phyloP scores from a whole-genome alignment of 2,797 vertebrate genomes.

The Coccyzus lansbergi region DNA sequence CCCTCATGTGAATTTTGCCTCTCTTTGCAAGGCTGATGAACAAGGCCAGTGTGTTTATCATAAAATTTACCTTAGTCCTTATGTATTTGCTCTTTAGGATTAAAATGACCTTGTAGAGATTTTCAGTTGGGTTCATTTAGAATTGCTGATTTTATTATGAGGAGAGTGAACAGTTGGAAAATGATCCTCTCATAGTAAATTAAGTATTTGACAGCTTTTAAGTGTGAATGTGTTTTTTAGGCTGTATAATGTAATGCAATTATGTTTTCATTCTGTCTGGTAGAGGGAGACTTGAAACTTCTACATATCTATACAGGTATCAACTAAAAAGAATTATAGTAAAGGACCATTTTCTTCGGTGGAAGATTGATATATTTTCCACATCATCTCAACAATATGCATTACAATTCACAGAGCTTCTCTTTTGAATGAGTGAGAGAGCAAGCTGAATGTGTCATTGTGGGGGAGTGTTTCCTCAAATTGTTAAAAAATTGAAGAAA shows the following conservation, averaged over 20 bases:
- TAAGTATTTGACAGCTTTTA: not conserved
- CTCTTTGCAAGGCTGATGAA: not conserved
- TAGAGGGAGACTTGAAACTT: not conserved
- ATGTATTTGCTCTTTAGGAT: not conserved
- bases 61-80: not conserved
- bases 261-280: not conserved
- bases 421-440: not conserved
- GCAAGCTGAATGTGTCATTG: not conserved
- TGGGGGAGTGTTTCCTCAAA: not conserved
- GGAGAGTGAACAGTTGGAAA: not conserved
- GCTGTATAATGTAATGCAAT: not conserved
- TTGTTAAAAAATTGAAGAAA: not conserved
- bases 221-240: not conserved
- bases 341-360: not conserved
- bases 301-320: rapidly evolving
- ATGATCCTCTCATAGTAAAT: not conserved
- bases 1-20: not conserved
- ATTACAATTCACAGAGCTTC: not conserved
- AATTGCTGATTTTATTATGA: not conserved
- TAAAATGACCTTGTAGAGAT: not conserved
- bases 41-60: not conserved
- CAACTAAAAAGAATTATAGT: not conserved
- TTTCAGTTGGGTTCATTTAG: not conserved
- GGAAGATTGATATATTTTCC: not conserved
- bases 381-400: not conserved